Evolutionary conservation across 2,888 invertebrate genomes (phyloP), one percentile per base, ranked within the genome.

Genomic region (Neuroscelio doddi): DNA sequence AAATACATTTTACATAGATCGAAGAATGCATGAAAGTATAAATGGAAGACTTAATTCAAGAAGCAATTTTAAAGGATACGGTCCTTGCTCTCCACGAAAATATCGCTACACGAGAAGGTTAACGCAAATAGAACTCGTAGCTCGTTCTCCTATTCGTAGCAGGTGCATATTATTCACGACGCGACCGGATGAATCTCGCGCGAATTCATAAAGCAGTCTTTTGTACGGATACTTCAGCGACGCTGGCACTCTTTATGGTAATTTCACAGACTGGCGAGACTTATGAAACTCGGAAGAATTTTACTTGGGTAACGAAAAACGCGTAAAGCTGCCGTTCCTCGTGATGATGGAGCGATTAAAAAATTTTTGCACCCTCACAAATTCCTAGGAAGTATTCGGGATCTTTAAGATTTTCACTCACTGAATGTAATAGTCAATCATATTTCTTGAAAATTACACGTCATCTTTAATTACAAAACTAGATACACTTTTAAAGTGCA

Each of bases 141-240:
- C 65, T 56, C 61, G 63, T 57, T 34, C 30, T 50, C 42, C 56
- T 41, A 59, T 63, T 63, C 67, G 77, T 71, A 74, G 73, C 78
- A 77, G 82, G 77, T 80, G 82, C 78, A 81, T 81, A 82, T 82
- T 82, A 82, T 82, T 81, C 81, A 79, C 76, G 75, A 75, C 74
- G 74, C 74, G 74, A 72, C 73, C 76, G 76, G 78, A 79, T 76
- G 77, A 79, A 80, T 81, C 79, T 76, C 76, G 77, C 77, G 79
- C 76, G 76, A 81, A 82, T 81, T 82, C 82, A 81, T 80, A 80
- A 81, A 81, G 77, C 78, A 75, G 75, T 75, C 80, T 78, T 82
- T 82, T 82, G 80, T 80, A 74, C 76, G 76, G 76, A 79, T 79
- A 79, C 74, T 74, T 71, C 69, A 63, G 68, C 68, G 59, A 68